Conservation (phyloP, 2,888 invertebrate species). For the Drosophila paranaensis region DNA sequence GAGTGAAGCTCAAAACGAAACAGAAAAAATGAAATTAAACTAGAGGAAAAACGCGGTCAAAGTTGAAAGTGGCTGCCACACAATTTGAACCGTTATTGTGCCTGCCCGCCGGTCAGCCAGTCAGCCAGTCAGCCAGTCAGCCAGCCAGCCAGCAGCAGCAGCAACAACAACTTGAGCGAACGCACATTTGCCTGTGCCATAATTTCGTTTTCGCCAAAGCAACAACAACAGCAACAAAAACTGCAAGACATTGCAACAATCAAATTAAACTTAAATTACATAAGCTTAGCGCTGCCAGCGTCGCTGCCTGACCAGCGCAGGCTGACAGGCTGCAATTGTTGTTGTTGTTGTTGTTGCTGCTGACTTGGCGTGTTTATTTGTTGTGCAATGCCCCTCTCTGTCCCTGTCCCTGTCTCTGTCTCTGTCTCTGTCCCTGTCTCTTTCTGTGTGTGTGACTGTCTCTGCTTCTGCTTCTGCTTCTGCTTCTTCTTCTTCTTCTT, state of each 20-base stretch:
- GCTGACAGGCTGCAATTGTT: slow-evolving; percentile 23
- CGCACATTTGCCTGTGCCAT: slow-evolving; percentile 47
- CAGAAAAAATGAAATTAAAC: slow-evolving; percentile 16
- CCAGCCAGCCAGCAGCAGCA: neutral
- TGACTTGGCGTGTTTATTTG: slow-evolving; percentile 71
- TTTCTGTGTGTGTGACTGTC: slow-evolving; percentile 21
- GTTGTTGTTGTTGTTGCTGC: slow-evolving; percentile 15
- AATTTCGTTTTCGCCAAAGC: slow-evolving; percentile 62
- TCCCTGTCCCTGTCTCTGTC: slow-evolving; percentile 19
- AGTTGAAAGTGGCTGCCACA: slow-evolving; percentile 73
- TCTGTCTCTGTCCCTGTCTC: slow-evolving; percentile 24
- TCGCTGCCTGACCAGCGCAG: slow-evolving; percentile 17
- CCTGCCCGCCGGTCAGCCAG: neutral
- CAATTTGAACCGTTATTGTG: slow-evolving; percentile 39
- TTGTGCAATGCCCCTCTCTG: slow-evolving; percentile 60
- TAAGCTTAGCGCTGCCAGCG: slow-evolving; percentile 50
- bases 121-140: neutral
- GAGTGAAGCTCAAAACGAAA: slow-evolving; percentile 25
- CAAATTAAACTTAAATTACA: slow-evolving; percentile 78
- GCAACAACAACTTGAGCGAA: slow-evolving; percentile 13
- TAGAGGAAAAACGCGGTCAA: slow-evolving; percentile 59
- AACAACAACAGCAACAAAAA: slow-evolving; percentile 50
- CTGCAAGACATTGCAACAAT: slow-evolving; percentile 80
- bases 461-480: neutral
- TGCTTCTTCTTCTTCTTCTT: slow-evolving; percentile 8